phyloP scores from a whole-genome alignment of 2,888 invertebrate genomes.

The Reticulitermes lucifugus region DNA sequence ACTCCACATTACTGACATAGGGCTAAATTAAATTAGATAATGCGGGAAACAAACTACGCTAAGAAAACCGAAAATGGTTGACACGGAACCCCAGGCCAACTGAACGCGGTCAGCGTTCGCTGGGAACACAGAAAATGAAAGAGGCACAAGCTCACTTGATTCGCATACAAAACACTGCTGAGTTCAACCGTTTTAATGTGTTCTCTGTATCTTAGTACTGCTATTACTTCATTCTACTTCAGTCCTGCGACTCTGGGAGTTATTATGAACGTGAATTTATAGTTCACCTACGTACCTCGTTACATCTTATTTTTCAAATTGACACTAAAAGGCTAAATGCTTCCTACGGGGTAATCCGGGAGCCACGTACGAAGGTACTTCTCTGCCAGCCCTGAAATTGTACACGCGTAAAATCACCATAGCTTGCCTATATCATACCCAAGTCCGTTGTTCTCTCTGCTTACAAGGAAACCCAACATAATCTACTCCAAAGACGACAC shows the following conservation, averaged over 20 bases:
- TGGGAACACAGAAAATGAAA: too few species aligned
- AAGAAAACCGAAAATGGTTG: too few species aligned
- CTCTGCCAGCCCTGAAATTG: not conserved
- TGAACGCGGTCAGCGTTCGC: too few species aligned
- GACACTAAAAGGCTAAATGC: not conserved
- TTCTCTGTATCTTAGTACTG: not conserved
- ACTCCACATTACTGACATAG: too few species aligned
- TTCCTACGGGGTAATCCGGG: not conserved
- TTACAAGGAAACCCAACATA: not conserved
- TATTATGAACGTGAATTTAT: not conserved
- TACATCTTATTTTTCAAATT: not conserved
- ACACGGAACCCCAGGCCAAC: too few species aligned
- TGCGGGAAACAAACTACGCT: too few species aligned
- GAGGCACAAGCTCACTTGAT: too few species aligned
- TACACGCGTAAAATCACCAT: not conserved
- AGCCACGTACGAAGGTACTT: not conserved
- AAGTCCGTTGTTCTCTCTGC: not conserved
- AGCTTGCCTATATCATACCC: too few species aligned
- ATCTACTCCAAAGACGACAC: not conserved
- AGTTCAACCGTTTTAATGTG: not conserved
- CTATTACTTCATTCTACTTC: not conserved
- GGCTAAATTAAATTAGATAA: too few species aligned
- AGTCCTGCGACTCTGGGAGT: not conserved
- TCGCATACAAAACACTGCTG: too few species aligned
- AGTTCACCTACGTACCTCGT: not conserved